phyloP scores from a whole-genome alignment of 2,888 invertebrate genomes.

The Zhuqinia jingwanae region DNA sequence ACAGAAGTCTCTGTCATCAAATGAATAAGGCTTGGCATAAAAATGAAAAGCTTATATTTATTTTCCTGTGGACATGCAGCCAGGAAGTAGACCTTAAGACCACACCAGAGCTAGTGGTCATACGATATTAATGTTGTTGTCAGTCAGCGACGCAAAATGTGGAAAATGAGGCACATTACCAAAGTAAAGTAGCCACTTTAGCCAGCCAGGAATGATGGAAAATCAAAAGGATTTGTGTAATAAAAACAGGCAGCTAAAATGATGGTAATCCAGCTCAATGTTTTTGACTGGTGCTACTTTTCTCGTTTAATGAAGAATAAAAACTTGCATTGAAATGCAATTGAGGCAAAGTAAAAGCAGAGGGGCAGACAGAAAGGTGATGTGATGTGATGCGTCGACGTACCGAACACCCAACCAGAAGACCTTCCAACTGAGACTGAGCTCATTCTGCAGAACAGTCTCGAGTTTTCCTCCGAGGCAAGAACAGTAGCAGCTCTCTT shows the following conservation, averaged over 20 bases:
- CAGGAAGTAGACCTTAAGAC: constrained; percentile 52
- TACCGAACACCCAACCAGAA: not conserved
- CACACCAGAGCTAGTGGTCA: constrained; percentile 40
- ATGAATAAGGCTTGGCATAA: no score
- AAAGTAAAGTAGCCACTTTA: not conserved
- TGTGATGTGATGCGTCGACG: not conserved
- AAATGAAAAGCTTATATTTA: no score
- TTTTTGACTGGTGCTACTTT: no score
- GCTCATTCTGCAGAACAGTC: constrained; percentile 28
- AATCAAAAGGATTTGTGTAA: no score
- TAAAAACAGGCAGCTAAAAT: no score
- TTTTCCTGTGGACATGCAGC: no score
- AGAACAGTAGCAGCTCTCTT: no score
- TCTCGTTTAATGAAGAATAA: not conserved
- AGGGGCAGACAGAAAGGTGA: not conserved
- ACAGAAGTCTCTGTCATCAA: not conserved
- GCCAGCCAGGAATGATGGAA: not conserved
- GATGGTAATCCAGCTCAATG: no score
- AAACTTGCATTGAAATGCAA: not conserved
- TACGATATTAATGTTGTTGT: constrained; percentile 40
- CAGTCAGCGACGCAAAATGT: constrained; percentile 36
- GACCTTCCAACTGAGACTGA: constrained; percentile 37
- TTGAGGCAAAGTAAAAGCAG: not conserved
- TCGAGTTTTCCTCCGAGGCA: constrained; percentile 16
- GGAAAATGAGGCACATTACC: constrained; percentile 40